Percentiles rank a stretch among this genome's conserved stretches.
phyloP scores from a whole-genome alignment of 2,888 invertebrate species.

The Autographa pulchrina region DNA sequence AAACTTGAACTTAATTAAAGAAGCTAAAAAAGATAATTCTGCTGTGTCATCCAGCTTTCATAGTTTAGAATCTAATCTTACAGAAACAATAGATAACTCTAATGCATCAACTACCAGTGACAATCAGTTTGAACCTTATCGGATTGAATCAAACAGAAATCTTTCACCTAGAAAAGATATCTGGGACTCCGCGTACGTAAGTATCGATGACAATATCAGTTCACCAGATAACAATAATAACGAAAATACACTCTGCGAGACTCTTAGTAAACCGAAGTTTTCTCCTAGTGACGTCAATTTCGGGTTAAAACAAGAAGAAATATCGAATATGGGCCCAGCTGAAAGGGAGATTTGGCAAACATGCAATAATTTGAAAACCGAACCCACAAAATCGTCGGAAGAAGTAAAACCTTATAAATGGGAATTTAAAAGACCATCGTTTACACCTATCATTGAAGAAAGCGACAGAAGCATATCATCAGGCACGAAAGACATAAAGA shows the following conservation, averaged over 20 bases:
- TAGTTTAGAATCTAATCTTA: slow-evolving; percentile 74
- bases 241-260: slow-evolving; percentile 71
- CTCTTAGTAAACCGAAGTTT: slow-evolving; percentile 70
- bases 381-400: slow-evolving; percentile 65
- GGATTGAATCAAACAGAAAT: slow-evolving; percentile 64
- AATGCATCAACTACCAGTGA: slow-evolving; percentile 65
- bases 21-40: slow-evolving; percentile 53
- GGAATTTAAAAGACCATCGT: slow-evolving; percentile 75
- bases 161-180: slow-evolving; percentile 80
- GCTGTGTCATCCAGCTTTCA: slow-evolving; percentile 71
- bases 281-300: slow-evolving; percentile 64
- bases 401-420: slow-evolving; percentile 70
- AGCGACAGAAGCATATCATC: slow-evolving; percentile 77
- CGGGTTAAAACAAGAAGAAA: slow-evolving; percentile 65
- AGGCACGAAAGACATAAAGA: slow-evolving; percentile 68
- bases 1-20: slow-evolving; percentile 44
- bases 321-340: slow-evolving; percentile 83
- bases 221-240: slow-evolving; percentile 83
- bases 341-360: slow-evolving; percentile 85
- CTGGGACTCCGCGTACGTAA: slow-evolving; percentile 89
- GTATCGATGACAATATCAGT: slow-evolving; percentile 86
- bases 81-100: slow-evolving; percentile 67
- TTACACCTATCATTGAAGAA: slow-evolving; percentile 86
- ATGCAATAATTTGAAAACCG: slow-evolving; percentile 71
- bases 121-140: slow-evolving; percentile 63